Percentiles rank a stretch among this genome's conserved stretches.
phyloP scores from a whole-genome alignment of 2,113 vertebrate species.

The Passerina amoena region DNA sequence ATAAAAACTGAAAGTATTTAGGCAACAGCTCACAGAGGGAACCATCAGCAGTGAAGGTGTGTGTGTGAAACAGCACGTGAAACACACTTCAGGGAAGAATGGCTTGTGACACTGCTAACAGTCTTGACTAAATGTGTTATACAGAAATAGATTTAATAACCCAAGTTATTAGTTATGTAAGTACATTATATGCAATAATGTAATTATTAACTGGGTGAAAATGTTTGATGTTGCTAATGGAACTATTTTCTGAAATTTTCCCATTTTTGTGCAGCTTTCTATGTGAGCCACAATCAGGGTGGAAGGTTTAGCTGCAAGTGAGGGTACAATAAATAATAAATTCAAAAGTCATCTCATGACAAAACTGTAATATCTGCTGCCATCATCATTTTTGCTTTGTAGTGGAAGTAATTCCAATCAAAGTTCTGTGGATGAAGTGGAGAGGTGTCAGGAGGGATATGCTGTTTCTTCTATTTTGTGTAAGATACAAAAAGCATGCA shows the following conservation, averaged over 20 bases:
- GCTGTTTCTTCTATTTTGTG: neutral
- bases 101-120: neutral
- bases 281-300: neutral
- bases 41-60: neutral
- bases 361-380: neutral
- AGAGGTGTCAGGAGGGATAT: neutral
- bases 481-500: neutral
- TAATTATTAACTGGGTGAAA: neutral
- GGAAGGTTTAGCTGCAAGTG: neutral
- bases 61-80: neutral
- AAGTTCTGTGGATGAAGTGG: neutral
- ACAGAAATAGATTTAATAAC: neutral
- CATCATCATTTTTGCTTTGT: neutral
- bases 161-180: neutral
- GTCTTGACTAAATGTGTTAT: neutral
- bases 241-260: neutral
- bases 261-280: neutral
- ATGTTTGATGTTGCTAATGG: neutral
- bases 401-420: neutral
- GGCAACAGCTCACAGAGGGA: neutral
- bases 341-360: neutral
- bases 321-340: neutral
- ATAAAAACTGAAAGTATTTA: neutral
- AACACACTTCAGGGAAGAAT: neutral
- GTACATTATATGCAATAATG: neutral